Base-by-base conservation (phyloP, 2,888 invertebrate species). In the Argyra leucocephala region DNA sequence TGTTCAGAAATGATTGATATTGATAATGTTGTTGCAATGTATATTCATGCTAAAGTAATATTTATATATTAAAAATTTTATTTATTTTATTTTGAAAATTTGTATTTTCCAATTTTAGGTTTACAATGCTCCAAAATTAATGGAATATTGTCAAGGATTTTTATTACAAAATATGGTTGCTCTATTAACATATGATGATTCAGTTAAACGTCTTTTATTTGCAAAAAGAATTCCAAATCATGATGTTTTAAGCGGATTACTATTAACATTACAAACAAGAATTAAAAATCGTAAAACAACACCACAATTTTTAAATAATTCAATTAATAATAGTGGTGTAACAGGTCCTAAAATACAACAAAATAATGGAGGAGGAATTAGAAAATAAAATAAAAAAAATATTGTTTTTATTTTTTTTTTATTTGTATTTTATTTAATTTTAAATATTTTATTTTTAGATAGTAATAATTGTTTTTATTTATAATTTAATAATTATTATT, bases 121-220 rank as follows among this genome's bases (percentile, higher is more conserved):
- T 22, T 93, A 94, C 75, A 92, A 90, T 73, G 93, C 93, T 31
- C 85, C 87, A 48, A 91, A 92, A 76, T 82, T 94, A 57, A 80
- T 94, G 74, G 93, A 93, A 79, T 93, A 91, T 78, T 93, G 93
- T 75, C 93, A 93, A 81, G 92, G 92, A 64, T 93, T 93, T 77
- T 82, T 94, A 26, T 83, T 94, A 61, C 93, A 94, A 80, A 93
- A 94, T 75, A 91, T 94, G 92, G 92, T 93, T n/a, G 91, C 93
- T n/a, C 81, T 93, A 26, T 82, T 94, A 62, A 93, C 93, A 0
- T 93, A 92, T 74, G 93, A 93, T 73, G 93, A 93, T 76, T 92
- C 92, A 0, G 93, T 93, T 0, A 91, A 93, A 75, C 85, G 93
- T 68, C 81, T 94, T 65, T 83, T 94, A 57, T 93, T 93, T 73